Base-by-base conservation (phyloP, 2,113 vertebrate species). In the Phylloscopus trochilus region DNA sequence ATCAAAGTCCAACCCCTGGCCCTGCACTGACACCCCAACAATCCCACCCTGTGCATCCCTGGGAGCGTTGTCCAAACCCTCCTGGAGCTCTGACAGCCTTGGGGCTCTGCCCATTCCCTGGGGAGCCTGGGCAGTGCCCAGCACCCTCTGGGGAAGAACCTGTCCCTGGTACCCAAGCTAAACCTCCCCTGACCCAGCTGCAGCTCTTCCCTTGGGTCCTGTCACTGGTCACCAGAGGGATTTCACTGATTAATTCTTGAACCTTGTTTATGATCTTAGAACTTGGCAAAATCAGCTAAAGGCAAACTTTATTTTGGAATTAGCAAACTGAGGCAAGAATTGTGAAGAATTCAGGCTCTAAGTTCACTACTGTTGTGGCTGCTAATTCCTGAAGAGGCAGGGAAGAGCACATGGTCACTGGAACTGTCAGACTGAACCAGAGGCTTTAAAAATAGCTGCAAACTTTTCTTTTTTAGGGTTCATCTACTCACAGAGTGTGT, bases 111-210 rank as follows among this genome's bases (percentile, higher is more conserved):
- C 37, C 68, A 51, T 73, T 58, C 52, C 59, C 52, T 81, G 85
- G 75, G 49, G 49, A 87, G 49, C 56, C 66, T 64, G 58, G 14
- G 7, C 86, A 89, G 60, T 74, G 77, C 77, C 84, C 39, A 39
- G 2, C 44, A 67, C 23, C 19, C 46, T 67, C 68, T 59, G 60
- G 33, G 51, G 37, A 67, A 39, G 60, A 51, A 4, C 10, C 68
- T 67, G 81, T 11, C 0, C 27, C 44, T 67, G 5, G 24, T 0
- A 0, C 6, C 52, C 52, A 24, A 0, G 18, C 27, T 28, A 0
- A 37, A 0, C 22, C 37, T 59, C 0, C 27, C 60, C 19, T 67
- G 60, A 0, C 28, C 0, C 37, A 89, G 27, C 18, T 52, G 0
- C 44, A 67, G 15, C 12, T 0, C 0, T 33, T n/a, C 28, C 28